Evolutionary conservation across 2,113 vertebrate species (phyloP), one percentile per base, ranked within the genome.

Genomic region (Chelonoidis abingdonii): DNA sequence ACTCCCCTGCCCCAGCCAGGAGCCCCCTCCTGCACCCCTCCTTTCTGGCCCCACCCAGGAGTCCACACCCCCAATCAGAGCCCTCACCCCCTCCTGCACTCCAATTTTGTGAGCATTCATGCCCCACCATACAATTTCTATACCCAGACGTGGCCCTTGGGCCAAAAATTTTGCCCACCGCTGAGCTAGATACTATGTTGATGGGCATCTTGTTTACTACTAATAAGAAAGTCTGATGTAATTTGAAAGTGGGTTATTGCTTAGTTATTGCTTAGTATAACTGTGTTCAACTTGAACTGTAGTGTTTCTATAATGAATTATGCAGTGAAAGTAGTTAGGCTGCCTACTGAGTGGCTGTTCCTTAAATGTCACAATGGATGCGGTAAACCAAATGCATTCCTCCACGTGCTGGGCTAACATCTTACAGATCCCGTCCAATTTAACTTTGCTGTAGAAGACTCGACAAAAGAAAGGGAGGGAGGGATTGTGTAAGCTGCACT

Each of bases 311-410:
- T 6, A 22, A 57, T 59, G 54, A 80, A 86, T 90, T 82, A 87
- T 50, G 89, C 62, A 83, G 57, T 82, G 5, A 81, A 92, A 90
- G 86, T 50, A 57, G 22, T 24, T 44, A 44, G 88, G 79, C 92
- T 7, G 50, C 53, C 93, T 24, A 84, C 13, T 56, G 62, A 50
- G 29, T 79, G 31, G 81, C 57, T 57, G 35, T 86, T 53, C 49
- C 12, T 65, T 65, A 76, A 75, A 52, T 49, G 29, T 69, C 54
- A 80, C 29, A 69, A 35, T 25, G 50, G 44, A 79, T 83, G 65
- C 5, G 4, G 5, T 11, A 75, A 75, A 12, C 38, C 69, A 10
- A 41, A 72, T 88, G 52, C 0, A 0, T 80, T 86, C 47, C 83
- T 4, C 54, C 54, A 1, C 3, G 0, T 21, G 12, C 54, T 27